phyloP scores from a whole-genome alignment of 2,888 invertebrate species.

The Brenthis ino region DNA sequence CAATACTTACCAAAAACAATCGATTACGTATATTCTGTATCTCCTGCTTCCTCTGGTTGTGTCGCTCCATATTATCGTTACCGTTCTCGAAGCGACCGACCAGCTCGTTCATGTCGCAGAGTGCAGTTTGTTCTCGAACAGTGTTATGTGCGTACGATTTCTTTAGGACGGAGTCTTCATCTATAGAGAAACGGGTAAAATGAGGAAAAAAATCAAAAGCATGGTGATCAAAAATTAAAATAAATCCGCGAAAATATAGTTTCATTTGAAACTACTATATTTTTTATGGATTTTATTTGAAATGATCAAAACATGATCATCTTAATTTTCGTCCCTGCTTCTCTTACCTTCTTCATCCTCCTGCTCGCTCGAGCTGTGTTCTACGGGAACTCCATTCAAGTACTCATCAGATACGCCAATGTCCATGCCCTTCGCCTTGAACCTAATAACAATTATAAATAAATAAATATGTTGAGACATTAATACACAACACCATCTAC shows the following conservation, averaged over 20 bases:
- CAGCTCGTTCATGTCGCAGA: constrained; percentile 92
- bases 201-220: too few species aligned
- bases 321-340: background rate
- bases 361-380: constrained; percentile 86
- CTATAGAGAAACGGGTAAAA: background rate
- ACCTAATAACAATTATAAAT: constrained; percentile 68
- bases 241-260: too few species aligned
- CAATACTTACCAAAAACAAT: constrained; percentile 86
- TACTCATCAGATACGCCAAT: constrained; percentile 89
- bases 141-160: constrained; percentile 74
- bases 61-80: constrained; percentile 78
- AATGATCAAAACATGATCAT: too few species aligned
- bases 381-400: constrained; percentile 87
- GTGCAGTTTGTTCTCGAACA: constrained; percentile 88
- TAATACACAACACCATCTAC: too few species aligned
- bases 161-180: constrained; percentile 83
- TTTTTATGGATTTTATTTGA: too few species aligned
- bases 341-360: constrained; percentile 78
- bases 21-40: constrained; percentile 92
- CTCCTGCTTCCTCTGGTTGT: constrained; percentile 93
- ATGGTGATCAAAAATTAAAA: too few species aligned
- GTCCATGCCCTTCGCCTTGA: constrained; percentile 92
- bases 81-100: constrained; percentile 91
- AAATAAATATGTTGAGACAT: too few species aligned
- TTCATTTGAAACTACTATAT: too few species aligned